phyloP scores from a whole-genome alignment of 2,797 vertebrate species.

The Malurus leucopterus region DNA sequence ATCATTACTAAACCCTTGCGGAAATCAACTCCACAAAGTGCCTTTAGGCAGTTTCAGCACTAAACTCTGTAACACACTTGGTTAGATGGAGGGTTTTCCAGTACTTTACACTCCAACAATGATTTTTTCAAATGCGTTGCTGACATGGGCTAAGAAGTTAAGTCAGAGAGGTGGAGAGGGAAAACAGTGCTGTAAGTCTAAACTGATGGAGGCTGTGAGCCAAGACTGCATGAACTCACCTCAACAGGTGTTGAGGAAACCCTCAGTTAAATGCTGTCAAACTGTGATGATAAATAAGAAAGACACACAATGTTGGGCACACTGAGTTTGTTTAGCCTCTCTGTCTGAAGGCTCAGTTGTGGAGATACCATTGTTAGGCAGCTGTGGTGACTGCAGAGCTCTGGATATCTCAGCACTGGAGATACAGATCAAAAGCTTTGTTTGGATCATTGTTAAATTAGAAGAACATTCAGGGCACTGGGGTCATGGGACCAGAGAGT shows the following conservation, averaged over 20 bases:
- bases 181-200: neutral
- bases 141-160: neutral
- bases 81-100: neutral
- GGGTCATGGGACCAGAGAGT: fast-evolving
- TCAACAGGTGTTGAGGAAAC: neutral
- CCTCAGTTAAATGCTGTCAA: neutral
- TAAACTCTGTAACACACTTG: fast-evolving
- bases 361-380: neutral
- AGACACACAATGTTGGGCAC: neutral
- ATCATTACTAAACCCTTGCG: fast-evolving
- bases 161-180: neutral
- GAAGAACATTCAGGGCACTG: fast-evolving
- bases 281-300: neutral
- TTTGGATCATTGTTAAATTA: neutral
- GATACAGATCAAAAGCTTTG: neutral
- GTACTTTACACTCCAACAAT: neutral
- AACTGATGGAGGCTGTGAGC: fast-evolving
- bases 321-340: neutral
- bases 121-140: neutral
- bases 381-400: neutral
- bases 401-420: neutral
- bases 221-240: neutral
- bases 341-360: neutral
- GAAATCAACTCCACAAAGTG: neutral
- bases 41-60: neutral